Percentiles rank a stretch among this genome's conserved stretches.
Conservation (phyloP, 2,797 vertebrate species). For the Spondyliosoma cantharus region DNA sequence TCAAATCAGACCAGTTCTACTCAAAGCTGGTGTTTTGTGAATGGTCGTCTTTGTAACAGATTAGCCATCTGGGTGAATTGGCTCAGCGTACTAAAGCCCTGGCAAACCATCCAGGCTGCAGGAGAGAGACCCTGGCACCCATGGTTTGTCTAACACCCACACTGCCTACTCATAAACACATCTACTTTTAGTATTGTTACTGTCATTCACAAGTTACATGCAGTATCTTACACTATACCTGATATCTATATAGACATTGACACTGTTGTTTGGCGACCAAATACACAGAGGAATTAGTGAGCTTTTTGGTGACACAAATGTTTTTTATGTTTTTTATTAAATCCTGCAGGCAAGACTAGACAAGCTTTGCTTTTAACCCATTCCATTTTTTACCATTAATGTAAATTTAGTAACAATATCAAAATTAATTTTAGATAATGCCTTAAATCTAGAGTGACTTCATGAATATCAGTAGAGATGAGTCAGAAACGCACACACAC, state of each 20-base stretch:
- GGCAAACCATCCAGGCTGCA: constrained; percentile 61
- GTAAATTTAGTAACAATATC: background rate
- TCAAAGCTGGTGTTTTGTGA: constrained; percentile 74
- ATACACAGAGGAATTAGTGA: background rate
- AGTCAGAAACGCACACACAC: constrained; percentile 29
- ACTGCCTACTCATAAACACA: constrained; percentile 28
- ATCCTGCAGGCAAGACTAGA: background rate
- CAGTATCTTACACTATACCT: constrained; percentile 23
- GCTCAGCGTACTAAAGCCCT: constrained; percentile 65
- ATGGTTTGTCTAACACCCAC: constrained; percentile 62
- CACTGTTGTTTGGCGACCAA: background rate
- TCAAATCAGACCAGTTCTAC: constrained; percentile 52
- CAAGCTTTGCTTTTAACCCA: background rate
- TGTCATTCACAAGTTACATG: background rate
- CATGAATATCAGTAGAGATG: constrained; percentile 10
- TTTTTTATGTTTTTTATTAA: constrained; percentile 2
- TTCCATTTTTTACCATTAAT: background rate
- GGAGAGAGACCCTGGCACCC: constrained; percentile 61
- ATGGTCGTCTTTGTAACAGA: constrained; percentile 76
- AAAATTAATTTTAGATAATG: background rate
- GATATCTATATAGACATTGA: background rate
- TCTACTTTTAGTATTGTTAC: constrained; percentile 21
- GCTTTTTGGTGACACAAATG: background rate
- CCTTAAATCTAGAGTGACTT: constrained; percentile 7
- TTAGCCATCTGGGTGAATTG: constrained; percentile 82